Percentiles rank a stretch among this genome's conserved stretches.
phyloP scores from a whole-genome alignment of 2,797 vertebrate species.

The Mormyrus proboscirostris region DNA sequence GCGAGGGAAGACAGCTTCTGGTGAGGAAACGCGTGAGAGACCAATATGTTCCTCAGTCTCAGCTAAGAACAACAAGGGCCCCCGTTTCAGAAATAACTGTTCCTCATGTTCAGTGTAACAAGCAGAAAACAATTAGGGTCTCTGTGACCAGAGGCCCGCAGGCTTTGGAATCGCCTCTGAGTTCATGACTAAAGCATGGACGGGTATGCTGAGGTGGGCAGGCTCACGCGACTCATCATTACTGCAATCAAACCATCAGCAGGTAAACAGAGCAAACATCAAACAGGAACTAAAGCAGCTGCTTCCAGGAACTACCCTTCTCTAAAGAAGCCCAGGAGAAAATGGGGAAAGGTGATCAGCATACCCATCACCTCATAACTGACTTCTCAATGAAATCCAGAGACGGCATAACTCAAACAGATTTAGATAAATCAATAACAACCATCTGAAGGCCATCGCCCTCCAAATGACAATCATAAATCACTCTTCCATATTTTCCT shows the following conservation, averaged over 20 bases:
- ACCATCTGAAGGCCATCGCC: background rate
- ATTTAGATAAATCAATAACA: background rate
- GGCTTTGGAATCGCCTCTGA: background rate
- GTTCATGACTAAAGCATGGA: background rate
- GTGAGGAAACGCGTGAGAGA: slow-evolving; percentile 11
- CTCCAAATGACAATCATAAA: background rate
- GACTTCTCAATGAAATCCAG: background rate
- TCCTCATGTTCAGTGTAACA: background rate
- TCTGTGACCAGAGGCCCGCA: background rate
- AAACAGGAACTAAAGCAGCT: background rate
- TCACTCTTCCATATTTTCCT: background rate
- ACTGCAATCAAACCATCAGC: background rate
- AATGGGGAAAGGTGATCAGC: background rate
- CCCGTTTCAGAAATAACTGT: slow-evolving; percentile 4
- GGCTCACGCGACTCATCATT: background rate
- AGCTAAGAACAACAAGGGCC: background rate
- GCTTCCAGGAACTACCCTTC: background rate
- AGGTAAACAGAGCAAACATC: background rate
- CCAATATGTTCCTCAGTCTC: background rate
- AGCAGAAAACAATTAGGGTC: background rate
- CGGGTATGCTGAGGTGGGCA: background rate
- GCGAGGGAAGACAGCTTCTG: background rate
- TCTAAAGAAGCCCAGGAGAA: background rate
- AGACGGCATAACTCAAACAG: background rate
- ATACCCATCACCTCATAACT: background rate